Conservation (phyloP, 2,797 vertebrate genomes). For the Orientallactaga sibirica region DNA sequence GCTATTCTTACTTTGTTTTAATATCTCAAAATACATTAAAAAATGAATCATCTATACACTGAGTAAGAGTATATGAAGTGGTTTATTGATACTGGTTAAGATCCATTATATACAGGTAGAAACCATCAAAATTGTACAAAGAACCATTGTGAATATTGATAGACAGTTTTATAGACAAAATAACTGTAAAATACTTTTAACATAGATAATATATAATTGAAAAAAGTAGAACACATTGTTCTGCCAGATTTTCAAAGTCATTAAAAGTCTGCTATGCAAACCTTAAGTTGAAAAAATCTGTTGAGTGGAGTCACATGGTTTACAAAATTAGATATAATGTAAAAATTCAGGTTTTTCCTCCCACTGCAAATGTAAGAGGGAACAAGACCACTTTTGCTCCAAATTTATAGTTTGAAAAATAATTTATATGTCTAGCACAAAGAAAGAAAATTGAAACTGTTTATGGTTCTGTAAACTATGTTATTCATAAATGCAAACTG, state of each 20-base stretch:
- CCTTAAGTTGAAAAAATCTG: slow-evolving; percentile 65
- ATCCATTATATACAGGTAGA: slow-evolving; percentile 75
- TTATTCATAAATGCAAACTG: slow-evolving; percentile 78
- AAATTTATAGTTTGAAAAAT: slow-evolving; percentile 80
- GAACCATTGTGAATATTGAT: slow-evolving; percentile 59
- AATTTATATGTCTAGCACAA: slow-evolving; percentile 80
- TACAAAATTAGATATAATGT: slow-evolving; percentile 75
- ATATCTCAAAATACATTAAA: background rate
- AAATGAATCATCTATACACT: background rate
- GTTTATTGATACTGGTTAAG: slow-evolving; percentile 75
- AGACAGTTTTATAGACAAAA: slow-evolving; percentile 67
- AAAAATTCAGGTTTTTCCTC: slow-evolving; percentile 75
- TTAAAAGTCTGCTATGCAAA: slow-evolving; percentile 63
- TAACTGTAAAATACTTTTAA: slow-evolving; percentile 62
- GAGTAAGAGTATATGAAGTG: slow-evolving; percentile 55
- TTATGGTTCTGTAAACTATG: slow-evolving; percentile 77
- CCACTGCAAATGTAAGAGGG: slow-evolving; percentile 57
- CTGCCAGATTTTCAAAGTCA: slow-evolving; percentile 57
- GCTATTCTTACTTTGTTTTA: slow-evolving; percentile 28
- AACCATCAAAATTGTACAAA: slow-evolving; percentile 68
- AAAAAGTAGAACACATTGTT: slow-evolving; percentile 62
- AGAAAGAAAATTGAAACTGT: slow-evolving; percentile 60
- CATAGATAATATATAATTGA: slow-evolving; percentile 62
- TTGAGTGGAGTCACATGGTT: slow-evolving; percentile 63
- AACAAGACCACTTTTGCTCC: slow-evolving; percentile 56